These are phyloP conservation scores for Nasonia longicornis DNA, from an alignment of 1,140 invertebrate genomes.

Conservation along the genomic window DNA sequence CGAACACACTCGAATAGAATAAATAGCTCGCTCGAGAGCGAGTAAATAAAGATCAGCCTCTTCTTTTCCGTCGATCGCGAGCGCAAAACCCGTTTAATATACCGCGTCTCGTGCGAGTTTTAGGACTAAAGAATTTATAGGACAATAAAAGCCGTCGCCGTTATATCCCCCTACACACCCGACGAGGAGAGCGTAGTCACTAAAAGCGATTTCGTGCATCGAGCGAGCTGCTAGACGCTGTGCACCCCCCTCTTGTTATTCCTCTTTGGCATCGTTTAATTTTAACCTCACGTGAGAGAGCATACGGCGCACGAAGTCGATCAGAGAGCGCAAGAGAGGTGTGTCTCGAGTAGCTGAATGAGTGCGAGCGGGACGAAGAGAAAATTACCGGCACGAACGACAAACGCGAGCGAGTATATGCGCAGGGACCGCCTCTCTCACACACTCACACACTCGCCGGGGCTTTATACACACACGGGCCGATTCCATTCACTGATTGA, in stretches of 20 bases:
- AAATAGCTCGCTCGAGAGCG: conserved; percentile 3
- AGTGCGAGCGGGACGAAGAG: conserved; percentile 46
- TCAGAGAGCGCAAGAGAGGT: conserved; percentile 12
- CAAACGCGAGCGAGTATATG: conserved; percentile 54
- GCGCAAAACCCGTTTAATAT: conserved; percentile 40
- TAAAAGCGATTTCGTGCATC: conserved; percentile 38
- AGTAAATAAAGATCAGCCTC: conserved; percentile 36
- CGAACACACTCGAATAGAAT: conserved; percentile 5
- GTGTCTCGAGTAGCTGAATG: conserved; percentile 43
- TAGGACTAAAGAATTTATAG: conserved; percentile 46
- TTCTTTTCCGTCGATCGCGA: background rate
- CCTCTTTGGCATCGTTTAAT: conserved; percentile 21
- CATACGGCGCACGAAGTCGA: background rate
- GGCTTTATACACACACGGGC: conserved; percentile 49
- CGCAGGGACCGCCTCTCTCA: conserved; percentile 28
- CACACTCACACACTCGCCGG: background rate
- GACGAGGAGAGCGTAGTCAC: conserved; percentile 12
- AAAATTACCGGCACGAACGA: conserved; percentile 52
- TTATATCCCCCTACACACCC: conserved; percentile 18
- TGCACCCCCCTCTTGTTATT: background rate
- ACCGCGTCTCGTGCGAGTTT: conserved; percentile 7
- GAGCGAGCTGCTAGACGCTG: background rate
- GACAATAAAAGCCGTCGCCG: conserved; percentile 45
- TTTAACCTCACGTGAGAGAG: conserved; percentile 17
- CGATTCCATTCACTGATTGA: conserved; percentile 73